Evolutionary conservation across 1,140 invertebrate species (phyloP).

Genomic region (Meloidogyne hapla): DNA sequence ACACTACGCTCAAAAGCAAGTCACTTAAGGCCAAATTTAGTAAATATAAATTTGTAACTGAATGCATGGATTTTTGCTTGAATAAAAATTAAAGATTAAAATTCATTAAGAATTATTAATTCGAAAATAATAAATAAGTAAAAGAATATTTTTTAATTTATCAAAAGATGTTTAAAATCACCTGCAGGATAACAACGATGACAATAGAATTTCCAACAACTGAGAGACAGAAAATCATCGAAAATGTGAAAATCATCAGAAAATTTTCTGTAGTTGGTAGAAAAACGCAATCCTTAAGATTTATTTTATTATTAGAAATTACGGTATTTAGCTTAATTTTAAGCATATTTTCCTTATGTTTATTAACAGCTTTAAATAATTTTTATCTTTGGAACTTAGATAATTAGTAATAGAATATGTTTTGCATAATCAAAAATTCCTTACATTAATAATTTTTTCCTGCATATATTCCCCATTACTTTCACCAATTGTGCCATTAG

Average conservation of each 20-base stretch:
- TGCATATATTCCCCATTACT: neutral
- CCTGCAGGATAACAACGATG: constrained; percentile 55
- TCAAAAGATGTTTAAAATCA: too few relatives aligned
- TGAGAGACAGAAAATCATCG: constrained; percentile 48
- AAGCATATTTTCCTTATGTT: too few relatives aligned
- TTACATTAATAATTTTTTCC: neutral
- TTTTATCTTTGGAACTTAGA: too few relatives aligned
- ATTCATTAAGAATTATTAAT: too few relatives aligned
- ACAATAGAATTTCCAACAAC: constrained; percentile 55
- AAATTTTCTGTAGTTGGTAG: constrained; percentile 43
- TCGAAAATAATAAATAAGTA: too few relatives aligned
- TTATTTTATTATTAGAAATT: too few relatives aligned
- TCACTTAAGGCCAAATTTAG: constrained; percentile 52
- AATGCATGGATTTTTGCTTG: constrained; percentile 53
- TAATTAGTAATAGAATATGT: too few relatives aligned
- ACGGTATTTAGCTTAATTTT: too few relatives aligned
- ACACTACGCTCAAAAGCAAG: constrained; percentile 46
- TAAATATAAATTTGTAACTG: constrained; percentile 54
- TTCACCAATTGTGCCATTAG: neutral
- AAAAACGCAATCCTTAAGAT: constrained; percentile 22
- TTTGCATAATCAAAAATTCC: neutral
- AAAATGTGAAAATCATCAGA: constrained; percentile 48
- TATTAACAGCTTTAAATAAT: too few relatives aligned
- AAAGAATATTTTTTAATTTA: too few relatives aligned
- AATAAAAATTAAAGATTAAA: neutral